These are phyloP conservation scores for Camelus bactrianus DNA, from an alignment of 2,113 vertebrate species.

Conservation along the genomic window DNA sequence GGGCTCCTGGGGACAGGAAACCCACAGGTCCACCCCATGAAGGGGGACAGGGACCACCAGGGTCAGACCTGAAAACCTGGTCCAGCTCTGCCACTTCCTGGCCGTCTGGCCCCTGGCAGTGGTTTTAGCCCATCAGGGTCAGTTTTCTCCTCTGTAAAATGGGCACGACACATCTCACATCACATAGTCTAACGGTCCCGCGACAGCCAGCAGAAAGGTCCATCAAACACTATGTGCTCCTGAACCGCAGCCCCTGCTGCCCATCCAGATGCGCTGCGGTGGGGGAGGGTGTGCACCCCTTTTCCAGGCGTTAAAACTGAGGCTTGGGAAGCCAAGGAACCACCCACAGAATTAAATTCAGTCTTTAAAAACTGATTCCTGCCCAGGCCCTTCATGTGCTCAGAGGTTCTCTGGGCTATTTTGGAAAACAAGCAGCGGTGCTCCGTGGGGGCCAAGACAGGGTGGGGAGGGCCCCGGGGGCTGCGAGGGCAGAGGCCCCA, in stretches of 20 bases:
- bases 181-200: not conserved
- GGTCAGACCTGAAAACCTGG: accelerated
- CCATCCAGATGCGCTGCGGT: not conserved
- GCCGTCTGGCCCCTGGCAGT: accelerated
- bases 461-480: not conserved
- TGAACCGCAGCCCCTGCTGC: accelerated
- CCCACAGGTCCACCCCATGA: not conserved
- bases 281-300: not conserved
- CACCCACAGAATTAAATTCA: accelerated
- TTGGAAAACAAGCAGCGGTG: not conserved
- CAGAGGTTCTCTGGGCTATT: not conserved
- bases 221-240: accelerated
- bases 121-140: accelerated
- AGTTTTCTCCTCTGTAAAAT: not conserved
- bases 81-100: not conserved
- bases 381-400: accelerated
- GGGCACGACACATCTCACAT: accelerated
- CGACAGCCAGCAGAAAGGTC: accelerated
- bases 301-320: not conserved
- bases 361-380: not conserved
- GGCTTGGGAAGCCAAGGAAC: not conserved
- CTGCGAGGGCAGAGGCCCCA: not conserved
- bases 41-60: not conserved
- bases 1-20: not conserved
- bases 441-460: accelerated